Percentiles rank a stretch among this genome's conserved stretches.
phyloP scores from a whole-genome alignment of 2,113 vertebrate genomes.

The Physeter macrocephalus region DNA sequence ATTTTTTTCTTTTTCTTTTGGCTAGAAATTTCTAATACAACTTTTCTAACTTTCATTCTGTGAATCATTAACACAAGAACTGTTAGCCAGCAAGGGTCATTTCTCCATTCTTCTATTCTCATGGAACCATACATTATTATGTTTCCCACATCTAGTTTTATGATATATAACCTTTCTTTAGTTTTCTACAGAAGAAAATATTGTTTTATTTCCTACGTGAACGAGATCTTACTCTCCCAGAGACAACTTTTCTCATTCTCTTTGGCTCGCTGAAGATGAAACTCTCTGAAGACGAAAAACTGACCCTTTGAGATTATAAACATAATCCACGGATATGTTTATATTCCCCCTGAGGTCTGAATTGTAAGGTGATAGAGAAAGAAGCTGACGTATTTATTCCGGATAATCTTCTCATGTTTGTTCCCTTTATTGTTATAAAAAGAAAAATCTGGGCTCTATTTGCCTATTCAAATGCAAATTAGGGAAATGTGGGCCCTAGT shows the following conservation, averaged over 20 bases:
- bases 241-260: slow-evolving; percentile 27
- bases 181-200: not conserved
- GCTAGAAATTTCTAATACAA: not conserved
- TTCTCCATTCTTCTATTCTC: not conserved
- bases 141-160: not conserved
- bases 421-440: slow-evolving; percentile 25
- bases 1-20: too few species aligned
- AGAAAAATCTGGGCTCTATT: slow-evolving; percentile 14
- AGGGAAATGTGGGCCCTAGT: not conserved
- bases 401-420: not conserved
- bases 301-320: slow-evolving; percentile 49
- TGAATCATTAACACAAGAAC: not conserved
- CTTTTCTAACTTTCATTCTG: not conserved
- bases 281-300: slow-evolving; percentile 39
- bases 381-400: slow-evolving; percentile 15
- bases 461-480: slow-evolving; percentile 18
- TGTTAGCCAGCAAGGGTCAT: not conserved
- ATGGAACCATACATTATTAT: not conserved
- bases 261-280: slow-evolving; percentile 24
- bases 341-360: not conserved
- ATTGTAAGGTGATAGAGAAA: not conserved
- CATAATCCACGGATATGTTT: slow-evolving; percentile 16
- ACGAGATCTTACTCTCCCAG: not conserved
- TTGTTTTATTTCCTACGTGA: slow-evolving; percentile 20
- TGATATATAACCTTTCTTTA: not conserved